Conservation (phyloP, 2,797 vertebrate genomes). For the Podarcis siculus region DNA sequence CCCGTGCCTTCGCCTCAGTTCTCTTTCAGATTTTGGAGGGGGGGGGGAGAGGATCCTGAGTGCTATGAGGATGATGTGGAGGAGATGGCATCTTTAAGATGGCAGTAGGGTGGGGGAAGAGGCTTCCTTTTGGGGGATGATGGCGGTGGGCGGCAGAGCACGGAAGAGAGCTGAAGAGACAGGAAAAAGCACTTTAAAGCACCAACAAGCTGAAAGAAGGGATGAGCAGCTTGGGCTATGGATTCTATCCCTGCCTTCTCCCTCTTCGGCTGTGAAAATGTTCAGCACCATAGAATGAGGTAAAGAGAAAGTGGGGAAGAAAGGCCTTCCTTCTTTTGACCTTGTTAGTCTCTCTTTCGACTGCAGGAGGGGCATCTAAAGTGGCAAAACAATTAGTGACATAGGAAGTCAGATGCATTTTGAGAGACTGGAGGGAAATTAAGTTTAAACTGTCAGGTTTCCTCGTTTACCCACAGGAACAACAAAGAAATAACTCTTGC, state of each 20-base stretch:
- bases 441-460: constrained; percentile 69
- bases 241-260: background rate
- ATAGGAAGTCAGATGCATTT: constrained; percentile 57
- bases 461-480: constrained; percentile 64
- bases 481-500: constrained; percentile 60
- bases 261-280: background rate
- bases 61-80: no score
- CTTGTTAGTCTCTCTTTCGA: constrained; percentile 34
- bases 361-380: constrained; percentile 60
- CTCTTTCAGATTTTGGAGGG: no score
- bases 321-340: background rate
- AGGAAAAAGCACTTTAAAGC: no score
- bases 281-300: constrained; percentile 10
- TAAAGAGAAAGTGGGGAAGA: background rate
- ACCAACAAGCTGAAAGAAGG: no score
- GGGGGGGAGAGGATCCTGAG: no score
- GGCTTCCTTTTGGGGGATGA: no score
- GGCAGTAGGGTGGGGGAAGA: no score
- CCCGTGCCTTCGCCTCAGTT: no score
- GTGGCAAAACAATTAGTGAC: constrained; percentile 71
- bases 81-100: no score
- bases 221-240: background rate
- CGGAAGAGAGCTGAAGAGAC: no score
- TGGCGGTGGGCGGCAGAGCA: no score
- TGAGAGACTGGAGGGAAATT: constrained; percentile 62